Evolutionary conservation across 2,888 invertebrate genomes (phyloP).

Genomic region (Chaitophorus viminalis): DNA sequence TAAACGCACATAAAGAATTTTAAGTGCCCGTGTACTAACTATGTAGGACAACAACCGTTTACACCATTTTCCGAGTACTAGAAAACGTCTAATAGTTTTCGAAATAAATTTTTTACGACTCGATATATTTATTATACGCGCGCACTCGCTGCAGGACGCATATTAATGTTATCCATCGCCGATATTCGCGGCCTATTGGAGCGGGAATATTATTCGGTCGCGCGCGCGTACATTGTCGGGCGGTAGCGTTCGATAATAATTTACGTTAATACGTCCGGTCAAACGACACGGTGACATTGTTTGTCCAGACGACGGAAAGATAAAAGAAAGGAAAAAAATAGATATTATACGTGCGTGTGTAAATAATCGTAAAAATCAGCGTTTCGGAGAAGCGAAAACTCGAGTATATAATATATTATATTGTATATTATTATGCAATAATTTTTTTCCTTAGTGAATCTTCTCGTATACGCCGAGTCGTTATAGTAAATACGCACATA

Average conservation of each 20-base stretch:
- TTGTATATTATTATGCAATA: background rate
- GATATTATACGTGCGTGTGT: background rate
- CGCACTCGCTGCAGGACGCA: constrained; percentile 11
- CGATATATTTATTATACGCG: background rate
- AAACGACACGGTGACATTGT: constrained; percentile 10
- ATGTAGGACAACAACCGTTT: constrained; percentile 14
- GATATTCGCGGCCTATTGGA: background rate
- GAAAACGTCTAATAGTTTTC: constrained; percentile 9
- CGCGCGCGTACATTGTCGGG: background rate
- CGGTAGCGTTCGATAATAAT: constrained; percentile 15
- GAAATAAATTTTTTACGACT: constrained; percentile 39
- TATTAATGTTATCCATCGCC: background rate
- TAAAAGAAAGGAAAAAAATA: background rate
- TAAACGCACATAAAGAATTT: constrained; percentile 8
- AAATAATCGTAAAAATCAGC: constrained; percentile 37
- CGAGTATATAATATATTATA: background rate
- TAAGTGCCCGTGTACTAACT: background rate
- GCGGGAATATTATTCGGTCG: background rate
- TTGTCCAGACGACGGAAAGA: background rate
- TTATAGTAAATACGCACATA: background rate
- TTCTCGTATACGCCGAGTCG: background rate
- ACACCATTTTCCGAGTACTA: background rate
- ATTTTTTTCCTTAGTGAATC: background rate
- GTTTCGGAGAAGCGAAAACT: constrained; percentile 27
- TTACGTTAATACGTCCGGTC: constrained; percentile 27